A percentile compares a stretch with the other conserved stretches of the same genome.
Evolutionary conservation across 2,888 invertebrate genomes (phyloP).

Genomic region (Aplocera efformata): DNA sequence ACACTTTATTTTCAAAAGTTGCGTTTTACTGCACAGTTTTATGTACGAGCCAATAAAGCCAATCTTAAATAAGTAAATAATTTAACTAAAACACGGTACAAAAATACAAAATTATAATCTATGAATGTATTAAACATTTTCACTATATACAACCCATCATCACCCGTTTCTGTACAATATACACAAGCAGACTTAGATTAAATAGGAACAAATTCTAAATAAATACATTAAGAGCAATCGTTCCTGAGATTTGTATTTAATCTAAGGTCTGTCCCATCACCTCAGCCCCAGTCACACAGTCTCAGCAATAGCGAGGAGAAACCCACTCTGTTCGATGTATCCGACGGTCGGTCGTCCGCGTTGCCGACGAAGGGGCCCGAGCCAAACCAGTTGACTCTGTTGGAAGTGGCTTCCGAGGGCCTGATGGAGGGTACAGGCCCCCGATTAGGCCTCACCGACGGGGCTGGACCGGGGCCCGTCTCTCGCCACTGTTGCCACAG

Average conservation of each 20-base stretch:
- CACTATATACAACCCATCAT: constrained; percentile 50
- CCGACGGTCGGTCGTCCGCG: constrained; percentile 59
- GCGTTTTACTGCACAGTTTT: constrained; percentile 45
- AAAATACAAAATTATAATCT: constrained; percentile 33
- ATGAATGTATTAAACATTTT: constrained; percentile 34
- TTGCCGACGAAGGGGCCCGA: constrained; percentile 76
- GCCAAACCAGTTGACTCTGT: constrained; percentile 69
- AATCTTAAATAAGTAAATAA: constrained; percentile 58
- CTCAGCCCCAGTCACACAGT: constrained; percentile 72
- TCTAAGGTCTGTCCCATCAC: constrained; percentile 63
- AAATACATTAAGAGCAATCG: constrained; percentile 26
- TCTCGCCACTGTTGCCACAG: constrained; percentile 81
- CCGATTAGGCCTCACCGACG: constrained; percentile 41
- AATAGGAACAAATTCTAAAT: constrained; percentile 53
- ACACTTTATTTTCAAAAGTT: constrained; percentile 44
- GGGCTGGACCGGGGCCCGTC: constrained; percentile 62
- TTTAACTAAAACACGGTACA: constrained; percentile 41
- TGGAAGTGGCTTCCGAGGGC: constrained; percentile 53
- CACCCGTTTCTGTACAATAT: constrained; percentile 41
- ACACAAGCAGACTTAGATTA: constrained; percentile 62
- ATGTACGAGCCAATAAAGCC: constrained; percentile 59
- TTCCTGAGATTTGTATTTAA: constrained; percentile 50
- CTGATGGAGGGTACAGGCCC: constrained; percentile 39
- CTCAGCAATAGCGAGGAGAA: constrained; percentile 70
- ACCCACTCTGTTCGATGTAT: constrained; percentile 71